Conservation (phyloP, 2,113 vertebrate genomes). For the Leptocoma aspasia region DNA sequence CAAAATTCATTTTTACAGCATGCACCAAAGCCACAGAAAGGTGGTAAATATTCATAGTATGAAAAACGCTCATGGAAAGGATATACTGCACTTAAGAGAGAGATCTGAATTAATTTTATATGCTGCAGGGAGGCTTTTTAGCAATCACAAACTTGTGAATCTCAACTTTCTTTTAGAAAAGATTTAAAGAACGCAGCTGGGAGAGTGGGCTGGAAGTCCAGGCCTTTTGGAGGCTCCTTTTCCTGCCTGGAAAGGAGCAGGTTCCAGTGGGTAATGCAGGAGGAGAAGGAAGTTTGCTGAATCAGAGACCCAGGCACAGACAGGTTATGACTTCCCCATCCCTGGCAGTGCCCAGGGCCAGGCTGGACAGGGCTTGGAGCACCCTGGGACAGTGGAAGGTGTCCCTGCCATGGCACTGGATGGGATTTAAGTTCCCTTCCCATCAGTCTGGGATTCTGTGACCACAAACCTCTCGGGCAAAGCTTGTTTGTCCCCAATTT, state of each 20-base stretch:
- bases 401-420: not conserved
- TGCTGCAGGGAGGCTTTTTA: slow-evolving; percentile 30
- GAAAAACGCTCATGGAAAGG: slow-evolving; percentile 26
- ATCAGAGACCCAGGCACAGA: not conserved
- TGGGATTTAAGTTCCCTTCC: not conserved
- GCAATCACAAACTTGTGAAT: slow-evolving; percentile 23
- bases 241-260: not conserved
- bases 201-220: not conserved
- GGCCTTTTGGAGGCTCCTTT: not conserved
- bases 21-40: not conserved
- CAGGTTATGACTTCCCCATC: not conserved
- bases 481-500: not conserved
- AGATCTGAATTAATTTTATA: slow-evolving; percentile 5
- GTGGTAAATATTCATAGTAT: slow-evolving; percentile 59
- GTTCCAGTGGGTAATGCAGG: too few species aligned
- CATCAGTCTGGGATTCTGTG: not conserved
- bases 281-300: not conserved
- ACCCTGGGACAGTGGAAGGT: not conserved
- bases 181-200: not conserved
- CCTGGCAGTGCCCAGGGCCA: not conserved
- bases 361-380: not conserved
- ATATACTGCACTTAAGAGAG: slow-evolving; percentile 15
- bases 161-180: not conserved
- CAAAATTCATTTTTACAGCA: slow-evolving; percentile 23
- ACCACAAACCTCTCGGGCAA: not conserved